These are phyloP conservation scores for Probaryconus sp. DNA, from an alignment of 1,140 invertebrate species.

Conservation along the genomic window DNA sequence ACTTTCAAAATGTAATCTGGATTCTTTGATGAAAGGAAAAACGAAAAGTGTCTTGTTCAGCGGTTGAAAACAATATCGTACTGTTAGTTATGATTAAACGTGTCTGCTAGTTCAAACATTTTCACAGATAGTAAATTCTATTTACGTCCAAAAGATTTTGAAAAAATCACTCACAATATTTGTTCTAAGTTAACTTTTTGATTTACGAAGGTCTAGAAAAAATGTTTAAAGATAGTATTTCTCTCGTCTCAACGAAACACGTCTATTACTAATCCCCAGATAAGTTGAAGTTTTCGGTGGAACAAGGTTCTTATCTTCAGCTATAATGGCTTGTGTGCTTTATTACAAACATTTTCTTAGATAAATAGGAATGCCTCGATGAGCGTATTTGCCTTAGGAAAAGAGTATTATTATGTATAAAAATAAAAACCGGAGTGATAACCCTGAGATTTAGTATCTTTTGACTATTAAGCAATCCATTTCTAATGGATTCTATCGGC, in stretches of 20 bases:
- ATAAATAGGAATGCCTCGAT: slow-evolving; percentile 20
- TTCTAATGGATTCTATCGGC: too few relatives aligned
- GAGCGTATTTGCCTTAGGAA: slow-evolving; percentile 25
- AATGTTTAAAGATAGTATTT: slow-evolving; percentile 29
- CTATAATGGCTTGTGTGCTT: slow-evolving; percentile 48
- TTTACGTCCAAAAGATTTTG: slow-evolving; percentile 22
- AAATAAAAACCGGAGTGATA: background rate
- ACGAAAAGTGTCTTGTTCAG: too few relatives aligned
- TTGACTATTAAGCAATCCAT: too few relatives aligned
- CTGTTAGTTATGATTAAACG: slow-evolving; percentile 45
- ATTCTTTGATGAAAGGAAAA: too few relatives aligned
- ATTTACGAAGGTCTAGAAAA: slow-evolving; percentile 29
- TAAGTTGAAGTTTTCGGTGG: slow-evolving; percentile 39
- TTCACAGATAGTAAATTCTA: slow-evolving; percentile 23
- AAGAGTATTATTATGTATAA: background rate
- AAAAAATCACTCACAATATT: slow-evolving; percentile 28
- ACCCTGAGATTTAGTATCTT: too few relatives aligned
- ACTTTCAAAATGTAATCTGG: too few relatives aligned
- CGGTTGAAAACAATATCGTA: too few relatives aligned
- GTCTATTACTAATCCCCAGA: slow-evolving; percentile 34
- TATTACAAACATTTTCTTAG: slow-evolving; percentile 53
- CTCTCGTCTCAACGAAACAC: slow-evolving; percentile 19
- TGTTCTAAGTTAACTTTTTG: slow-evolving; percentile 8
- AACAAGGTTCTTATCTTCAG: slow-evolving; percentile 44
- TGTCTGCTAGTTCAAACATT: slow-evolving; percentile 32